A percentile compares a stretch with the other conserved stretches of the same genome.
Evolutionary conservation across 2,888 invertebrate genomes (phyloP).

Genomic region (Morpho achilles): DNA sequence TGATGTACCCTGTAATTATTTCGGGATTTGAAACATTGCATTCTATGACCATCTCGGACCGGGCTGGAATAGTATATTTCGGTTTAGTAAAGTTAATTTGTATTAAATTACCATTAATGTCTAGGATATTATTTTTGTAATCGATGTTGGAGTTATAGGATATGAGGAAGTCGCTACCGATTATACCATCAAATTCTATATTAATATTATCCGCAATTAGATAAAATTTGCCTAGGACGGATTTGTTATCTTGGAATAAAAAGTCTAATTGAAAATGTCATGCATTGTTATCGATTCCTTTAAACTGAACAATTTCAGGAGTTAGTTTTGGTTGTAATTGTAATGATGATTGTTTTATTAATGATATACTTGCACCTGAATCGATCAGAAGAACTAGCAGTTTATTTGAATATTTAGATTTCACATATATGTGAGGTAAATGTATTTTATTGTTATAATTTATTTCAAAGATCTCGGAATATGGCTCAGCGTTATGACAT

Average conservation of each 20-base stretch:
- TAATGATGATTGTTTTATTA: too few species aligned
- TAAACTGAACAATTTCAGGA: background rate
- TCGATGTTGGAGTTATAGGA: slow-evolving; percentile 14
- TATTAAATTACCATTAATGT: background rate
- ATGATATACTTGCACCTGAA: too few species aligned
- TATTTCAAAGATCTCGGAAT: too few species aligned
- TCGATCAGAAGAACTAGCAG: too few species aligned
- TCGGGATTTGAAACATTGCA: slow-evolving; percentile 21
- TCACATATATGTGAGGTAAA: too few species aligned
- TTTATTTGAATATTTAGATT: too few species aligned
- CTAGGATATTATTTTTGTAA: slow-evolving; percentile 11
- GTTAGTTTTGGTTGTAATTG: too few species aligned
- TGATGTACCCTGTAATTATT: slow-evolving; percentile 16
- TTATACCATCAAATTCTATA: slow-evolving; percentile 30
- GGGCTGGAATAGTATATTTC: slow-evolving; percentile 15
- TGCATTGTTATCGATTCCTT: slow-evolving; percentile 1
- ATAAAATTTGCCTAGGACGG: slow-evolving; percentile 21
- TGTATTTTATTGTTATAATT: too few species aligned
- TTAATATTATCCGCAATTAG: slow-evolving; percentile 20
- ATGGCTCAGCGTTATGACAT: too few species aligned
- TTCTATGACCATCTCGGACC: slow-evolving; percentile 20
- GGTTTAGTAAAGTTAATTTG: slow-evolving; percentile 17
- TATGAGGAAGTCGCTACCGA: slow-evolving; percentile 25
- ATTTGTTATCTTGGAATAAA: slow-evolving; percentile 7
- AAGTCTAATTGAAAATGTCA: slow-evolving; percentile 21